Base-by-base conservation (phyloP, 2,113 vertebrate genomes). In the Argyrosomus japonicus region DNA sequence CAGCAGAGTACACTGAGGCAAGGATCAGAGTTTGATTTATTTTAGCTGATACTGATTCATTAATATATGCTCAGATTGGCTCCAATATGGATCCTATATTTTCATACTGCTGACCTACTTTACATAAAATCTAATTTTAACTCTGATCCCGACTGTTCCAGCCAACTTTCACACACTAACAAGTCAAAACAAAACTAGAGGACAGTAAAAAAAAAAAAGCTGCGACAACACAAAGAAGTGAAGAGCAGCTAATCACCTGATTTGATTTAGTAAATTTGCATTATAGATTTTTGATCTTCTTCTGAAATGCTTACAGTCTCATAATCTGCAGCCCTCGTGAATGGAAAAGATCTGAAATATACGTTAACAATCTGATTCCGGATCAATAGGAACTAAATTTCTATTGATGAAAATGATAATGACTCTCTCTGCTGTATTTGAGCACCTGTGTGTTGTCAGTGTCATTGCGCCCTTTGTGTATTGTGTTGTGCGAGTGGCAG, bases 331-430 rank as follows among this genome's bases (percentile, higher is more conserved):
- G 4, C 45, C 45, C 3, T 47, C 45, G 11, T 13, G 45, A 14
- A 47, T 47, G 3, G 12, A 47, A 47, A 14, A 4, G 45, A 14
- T 15, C 45, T 47, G 21, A 62, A 72, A 50, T 50, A 45, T 68
- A 77, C 79, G 60, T 32, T 32, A 51, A 73, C 76, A 13, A 69
- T 57, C 1, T 71, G 45, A 21, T 50, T 83, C 32, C 4, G 1
- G 71, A 79, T 84, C 81, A 69, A 76, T 76, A 2, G 14, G 14
- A 84, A 89, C 43, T 17, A 7, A 0, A 51, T 60, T 79, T 71
- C 13, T 43, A 73, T 81, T 62, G 77, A 85, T 58, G 11, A 29
- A 63, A 53, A 18, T 6, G 63, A 51, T 9, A 62, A 62, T 18
- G 29, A 2, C 8, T 67, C 40, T 54, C 3, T 77, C 11, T 61